Base-by-base conservation (phyloP, 2,888 invertebrate genomes). In the Electrophaes corylata region DNA sequence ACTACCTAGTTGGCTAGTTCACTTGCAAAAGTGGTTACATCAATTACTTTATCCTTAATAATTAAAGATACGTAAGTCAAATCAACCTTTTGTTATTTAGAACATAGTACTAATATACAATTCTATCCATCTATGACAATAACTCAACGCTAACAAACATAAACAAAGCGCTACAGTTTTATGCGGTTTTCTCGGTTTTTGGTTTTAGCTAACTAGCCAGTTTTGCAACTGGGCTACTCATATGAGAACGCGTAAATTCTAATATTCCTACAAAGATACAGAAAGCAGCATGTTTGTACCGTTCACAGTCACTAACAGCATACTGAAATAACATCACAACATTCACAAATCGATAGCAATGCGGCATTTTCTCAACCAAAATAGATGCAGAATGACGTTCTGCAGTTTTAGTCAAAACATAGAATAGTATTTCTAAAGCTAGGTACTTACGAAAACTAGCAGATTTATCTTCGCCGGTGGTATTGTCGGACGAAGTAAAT, bases 261-360 rank as follows among this genome's bases (percentile, higher is more conserved):
- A 20, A 43, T 29, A 26, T 20, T 37, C 11, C 10, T 16, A 12
- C 0, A 20, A 53, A 31, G 40, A n/a, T 18, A 47, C 11, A 55
- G 37, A 41, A 62, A 58, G 52, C 55, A 23, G 44, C 39, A 54
- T 44, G 71, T 69, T 66, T 19, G 54, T 66, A 68, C 70, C 70
- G 39, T n/a, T 39, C 52, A 53, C 14, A 73, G 54, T 69, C 10
- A 65, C 58, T 75, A 67, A 72, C 79, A 67, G 78, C 74, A 79
- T 72, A 71, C 72, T 67, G 56, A 56, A 65, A 54, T 60, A 51
- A 62, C 66, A 60, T 46, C 57, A 57, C 54, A 63, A 51, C 76
- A 81, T 81, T 70, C 69, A 77, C 66, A 81, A 85, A 88, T 88
- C 86, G 77, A 89, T 86, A 84, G 66, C 79, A 66, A 81, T 87